Evolutionary conservation across 2,113 vertebrate genomes (phyloP), one percentile per base, ranked within the genome.

Genomic region (Ceyx margarethae): DNA sequence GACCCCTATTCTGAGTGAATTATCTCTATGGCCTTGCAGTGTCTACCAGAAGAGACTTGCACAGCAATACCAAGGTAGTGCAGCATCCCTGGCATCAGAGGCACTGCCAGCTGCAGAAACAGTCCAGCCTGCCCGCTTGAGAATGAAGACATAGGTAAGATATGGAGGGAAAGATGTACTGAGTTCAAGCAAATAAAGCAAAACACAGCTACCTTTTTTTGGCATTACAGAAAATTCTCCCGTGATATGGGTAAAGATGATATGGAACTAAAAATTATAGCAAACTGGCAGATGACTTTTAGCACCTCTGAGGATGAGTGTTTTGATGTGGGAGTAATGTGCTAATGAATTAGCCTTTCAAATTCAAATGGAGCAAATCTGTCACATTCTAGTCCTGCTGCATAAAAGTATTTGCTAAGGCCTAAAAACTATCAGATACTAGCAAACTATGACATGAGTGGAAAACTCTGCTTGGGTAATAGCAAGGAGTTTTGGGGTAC

Each of bases 271-370:
- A 94, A 94, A 90, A 91, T 92, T 93, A 65, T 73, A 76, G 84
- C 72, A 93, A 94, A 94, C 50, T 81, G 95, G 77, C 81, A 89
- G 90, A 92, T 93, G 95, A 94, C 92, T 85, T 94, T 90, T 93
- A 94, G 18, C 86, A 94, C 75, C 86, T 94, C 89, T 4, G 9
- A 94, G 60, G 54, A 92, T 80, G 71, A 90, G 81, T 66, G 56
- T 94, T 95, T 96, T 94, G 84, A 94, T 94, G 95, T 96, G 69
- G 95, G 94, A 7, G 37, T 94, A 93, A 96, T 69, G 95, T 96
- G 95, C 78, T 95, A 96, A 96, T 96, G 91, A 96, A 94, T 92
- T 94, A 96, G 74, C 89, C 84, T 96, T 93, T 96, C 91, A 96
- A 89, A 94, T 94, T 93, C 71, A 85, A 91, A 94, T 71, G 43